Conservation (phyloP, 2,797 vertebrate genomes). For the Acipenser ruthenus region DNA sequence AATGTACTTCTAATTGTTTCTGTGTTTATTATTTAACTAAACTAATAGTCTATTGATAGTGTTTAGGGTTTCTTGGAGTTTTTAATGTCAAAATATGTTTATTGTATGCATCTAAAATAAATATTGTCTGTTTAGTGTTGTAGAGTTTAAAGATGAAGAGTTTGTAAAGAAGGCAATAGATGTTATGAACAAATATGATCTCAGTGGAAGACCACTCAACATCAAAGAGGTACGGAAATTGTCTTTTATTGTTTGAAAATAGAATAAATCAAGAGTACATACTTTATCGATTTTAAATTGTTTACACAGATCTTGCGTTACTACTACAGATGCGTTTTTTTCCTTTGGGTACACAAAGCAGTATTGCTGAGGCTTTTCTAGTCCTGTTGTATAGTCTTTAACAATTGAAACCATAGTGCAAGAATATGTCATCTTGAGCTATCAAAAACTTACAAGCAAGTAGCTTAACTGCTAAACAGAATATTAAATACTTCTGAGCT, state of each 20-base stretch:
- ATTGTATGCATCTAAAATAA: not conserved
- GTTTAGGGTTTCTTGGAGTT: no score
- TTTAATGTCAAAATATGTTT: not conserved
- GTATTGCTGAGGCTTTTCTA: not conserved
- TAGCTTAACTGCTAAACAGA: no score
- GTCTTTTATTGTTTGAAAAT: conserved; percentile 15
- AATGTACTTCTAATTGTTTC: not conserved
- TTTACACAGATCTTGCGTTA: no score
- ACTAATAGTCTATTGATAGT: no score
- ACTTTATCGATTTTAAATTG: no score
- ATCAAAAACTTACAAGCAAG: no score
- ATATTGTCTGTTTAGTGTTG: conserved; percentile 65
- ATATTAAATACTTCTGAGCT: no score
- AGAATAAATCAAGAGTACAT: no score
- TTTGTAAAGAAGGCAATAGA: conserved; percentile 94
- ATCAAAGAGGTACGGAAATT: conserved; percentile 83
- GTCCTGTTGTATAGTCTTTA: not conserved
- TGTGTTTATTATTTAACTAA: conserved; percentile 11
- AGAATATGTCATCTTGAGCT: no score
- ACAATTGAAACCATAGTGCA: no score
- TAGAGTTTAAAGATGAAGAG: conserved; percentile 97
- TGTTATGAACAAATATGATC: conserved; percentile 92
- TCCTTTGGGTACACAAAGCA: not conserved
- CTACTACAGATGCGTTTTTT: no score
- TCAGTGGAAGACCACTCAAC: conserved; percentile 90